Evolutionary conservation across 30 jellyfish, hydroid and myxozoan species (phyloP).

Genomic region (Turritopsis dohrnii): DNA sequence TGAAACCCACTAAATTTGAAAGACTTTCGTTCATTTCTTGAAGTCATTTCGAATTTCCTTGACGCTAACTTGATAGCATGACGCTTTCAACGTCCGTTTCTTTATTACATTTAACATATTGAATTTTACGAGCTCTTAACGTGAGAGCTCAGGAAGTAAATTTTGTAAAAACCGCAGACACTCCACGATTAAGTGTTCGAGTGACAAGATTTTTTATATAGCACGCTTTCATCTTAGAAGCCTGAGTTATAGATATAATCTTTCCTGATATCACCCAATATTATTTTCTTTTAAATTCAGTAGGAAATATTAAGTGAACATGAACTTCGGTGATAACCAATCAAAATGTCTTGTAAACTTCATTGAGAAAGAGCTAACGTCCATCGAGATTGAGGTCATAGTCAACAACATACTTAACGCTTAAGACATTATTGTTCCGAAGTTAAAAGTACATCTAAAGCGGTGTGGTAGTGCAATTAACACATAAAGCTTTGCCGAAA

Average conservation of each 20-base stretch:
- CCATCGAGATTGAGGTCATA: no score
- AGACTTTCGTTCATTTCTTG: not conserved
- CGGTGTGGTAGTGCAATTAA: not conserved
- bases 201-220: not conserved
- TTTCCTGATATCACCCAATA: no score
- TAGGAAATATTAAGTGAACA: no score
- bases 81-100: not conserved
- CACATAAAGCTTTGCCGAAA: not conserved
- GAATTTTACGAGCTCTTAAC: not conserved
- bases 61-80: not conserved
- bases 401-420: no score
- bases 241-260: no score
- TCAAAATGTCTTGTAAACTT: no score
- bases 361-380: no score
- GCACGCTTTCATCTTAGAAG: not conserved
- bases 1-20: not conserved
- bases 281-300: no score
- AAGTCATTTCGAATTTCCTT: no score
- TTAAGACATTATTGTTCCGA: no score
- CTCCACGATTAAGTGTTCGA: not conserved
- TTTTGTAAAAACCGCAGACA: not conserved
- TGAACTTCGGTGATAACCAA: no score
- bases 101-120: not conserved
- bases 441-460: no score
- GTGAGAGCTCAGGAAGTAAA: not conserved